Evolutionary conservation across 2,888 invertebrate genomes (phyloP).

Genomic region (Tenthredo distinguenda): DNA sequence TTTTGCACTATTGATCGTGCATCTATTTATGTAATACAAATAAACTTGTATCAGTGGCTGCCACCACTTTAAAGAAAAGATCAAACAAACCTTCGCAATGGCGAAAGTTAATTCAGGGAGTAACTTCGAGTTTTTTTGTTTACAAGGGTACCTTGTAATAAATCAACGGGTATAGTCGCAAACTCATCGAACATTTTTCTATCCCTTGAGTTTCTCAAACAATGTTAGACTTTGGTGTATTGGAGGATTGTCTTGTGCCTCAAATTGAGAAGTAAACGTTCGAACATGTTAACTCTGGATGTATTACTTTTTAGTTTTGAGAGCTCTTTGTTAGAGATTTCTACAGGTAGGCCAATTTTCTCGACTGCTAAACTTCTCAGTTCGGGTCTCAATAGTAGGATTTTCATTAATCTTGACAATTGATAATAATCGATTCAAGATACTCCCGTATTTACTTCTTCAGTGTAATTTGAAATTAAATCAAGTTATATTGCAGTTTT

Average conservation of each 20-base stretch:
- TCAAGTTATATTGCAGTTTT: slow-evolving; percentile 38
- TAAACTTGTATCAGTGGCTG: slow-evolving; percentile 19
- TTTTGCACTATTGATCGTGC: not conserved
- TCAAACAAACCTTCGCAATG: not conserved
- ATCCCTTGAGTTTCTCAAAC: not conserved
- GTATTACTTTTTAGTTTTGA: not conserved
- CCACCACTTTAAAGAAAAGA: not conserved
- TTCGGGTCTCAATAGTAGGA: not conserved
- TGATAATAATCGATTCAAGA: slow-evolving; percentile 10
- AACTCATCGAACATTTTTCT: slow-evolving; percentile 1
- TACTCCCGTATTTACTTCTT: slow-evolving; percentile 33
- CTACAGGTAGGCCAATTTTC: not conserved
- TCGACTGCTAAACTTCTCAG: not conserved
- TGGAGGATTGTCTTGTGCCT: not conserved
- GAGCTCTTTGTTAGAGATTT: not conserved
- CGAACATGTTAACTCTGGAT: not conserved
- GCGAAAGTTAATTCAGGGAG: not conserved
- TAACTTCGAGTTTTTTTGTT: not conserved
- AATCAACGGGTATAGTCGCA: not conserved
- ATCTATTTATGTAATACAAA: slow-evolving; percentile 17
- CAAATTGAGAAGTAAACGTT: slow-evolving; percentile 8
- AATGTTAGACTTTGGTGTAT: not conserved
- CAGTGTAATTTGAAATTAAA: slow-evolving; percentile 38
- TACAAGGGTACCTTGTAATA: not conserved
- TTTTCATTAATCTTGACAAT: not conserved